Evolutionary conservation across 1,140 invertebrate species (phyloP).

Genomic region (roundworm (Caenorhabditis elegans)): WBcel235 BX284602.5:5244501-5245000

Average conservation of each 20-base stretch:
- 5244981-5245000: no score
- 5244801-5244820: conserved; percentile 61
- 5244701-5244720: conserved; percentile 62
- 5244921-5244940: no score
- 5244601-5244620: conserved; percentile 68
- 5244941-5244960: no score
- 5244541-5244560: conserved; percentile 66
- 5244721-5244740: conserved; percentile 66
- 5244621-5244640: conserved; percentile 66
- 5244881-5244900: no score
- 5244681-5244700: conserved; percentile 64
- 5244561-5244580: conserved; percentile 59
- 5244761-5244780: conserved; percentile 64
- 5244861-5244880: conserved; percentile 68
- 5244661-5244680: conserved; percentile 66
- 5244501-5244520: neutral
- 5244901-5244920: no score
- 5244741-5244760: conserved; percentile 64
- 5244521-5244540: conserved; percentile 39
- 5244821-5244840: conserved; percentile 68
- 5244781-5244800: conserved; percentile 56
- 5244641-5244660: conserved; percentile 65
- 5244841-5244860: conserved; percentile 71
- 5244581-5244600: conserved; percentile 67
- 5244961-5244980: no score